phyloP scores from a whole-genome alignment of 2,888 invertebrate genomes.

The Cryptophagus acutangulus region DNA sequence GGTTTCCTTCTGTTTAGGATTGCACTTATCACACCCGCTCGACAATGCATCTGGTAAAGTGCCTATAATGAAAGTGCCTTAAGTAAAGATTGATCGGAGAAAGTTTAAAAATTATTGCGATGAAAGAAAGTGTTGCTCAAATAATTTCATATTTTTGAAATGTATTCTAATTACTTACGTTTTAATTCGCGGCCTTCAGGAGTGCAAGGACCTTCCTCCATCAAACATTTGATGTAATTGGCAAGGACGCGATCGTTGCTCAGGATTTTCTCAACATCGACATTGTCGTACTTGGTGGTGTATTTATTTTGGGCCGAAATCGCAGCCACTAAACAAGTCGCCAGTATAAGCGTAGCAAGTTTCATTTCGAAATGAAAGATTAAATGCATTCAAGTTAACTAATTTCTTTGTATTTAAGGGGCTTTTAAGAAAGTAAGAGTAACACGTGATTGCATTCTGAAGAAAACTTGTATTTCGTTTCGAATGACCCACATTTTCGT shows the following conservation, averaged over 20 bases:
- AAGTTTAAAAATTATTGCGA: slow-evolving; percentile 3
- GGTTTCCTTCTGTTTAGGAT: slow-evolving; percentile 59
- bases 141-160: no score
- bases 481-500: slow-evolving; percentile 24
- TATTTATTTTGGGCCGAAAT: slow-evolving; percentile 39
- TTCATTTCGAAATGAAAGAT: slow-evolving; percentile 20
- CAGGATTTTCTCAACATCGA: slow-evolving; percentile 57
- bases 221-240: slow-evolving; percentile 59
- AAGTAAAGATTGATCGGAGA: slow-evolving; percentile 15
- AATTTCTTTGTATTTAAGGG: slow-evolving; percentile 21
- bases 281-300: slow-evolving; percentile 52
- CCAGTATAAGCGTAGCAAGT: slow-evolving; percentile 32
- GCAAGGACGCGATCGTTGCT: slow-evolving; percentile 53
- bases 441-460: slow-evolving; percentile 23
- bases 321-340: slow-evolving; percentile 32
- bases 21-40: slow-evolving; percentile 64
- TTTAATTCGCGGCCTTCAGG: slow-evolving; percentile 57
- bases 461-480: slow-evolving; percentile 15
- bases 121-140: no score
- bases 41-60: slow-evolving; percentile 66
- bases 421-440: slow-evolving; percentile 38
- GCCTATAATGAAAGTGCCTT: slow-evolving; percentile 53
- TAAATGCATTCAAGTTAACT: slow-evolving; percentile 11
- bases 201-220: slow-evolving; percentile 58
- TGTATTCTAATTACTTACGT: slow-evolving; percentile 48